These are phyloP conservation scores for Darevskia nairensis DNA, from an alignment of 2,797 vertebrate genomes.

Conservation along the genomic window DNA sequence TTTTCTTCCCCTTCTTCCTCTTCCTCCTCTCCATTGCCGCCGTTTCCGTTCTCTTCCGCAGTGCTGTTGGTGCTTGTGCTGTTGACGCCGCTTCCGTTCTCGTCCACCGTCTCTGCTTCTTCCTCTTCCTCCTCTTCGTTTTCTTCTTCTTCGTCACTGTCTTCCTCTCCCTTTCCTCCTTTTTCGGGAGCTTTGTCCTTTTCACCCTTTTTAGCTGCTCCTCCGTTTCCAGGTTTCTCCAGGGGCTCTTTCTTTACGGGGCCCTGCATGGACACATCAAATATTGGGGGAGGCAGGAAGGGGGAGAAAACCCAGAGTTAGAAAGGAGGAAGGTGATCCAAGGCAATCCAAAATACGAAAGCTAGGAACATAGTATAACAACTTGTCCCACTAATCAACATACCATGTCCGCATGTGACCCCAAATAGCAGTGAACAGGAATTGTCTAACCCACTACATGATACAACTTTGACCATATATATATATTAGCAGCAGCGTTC, in stretches of 20 bases:
- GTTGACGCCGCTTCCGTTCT: constrained; percentile 62
- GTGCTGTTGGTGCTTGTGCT: constrained; percentile 78
- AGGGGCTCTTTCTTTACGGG: constrained; percentile 38
- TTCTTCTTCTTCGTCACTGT: constrained; percentile 76
- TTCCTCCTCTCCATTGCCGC: constrained; percentile 49
- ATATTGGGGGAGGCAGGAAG: not conserved
- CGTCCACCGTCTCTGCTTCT: constrained; percentile 72
- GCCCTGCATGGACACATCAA: constrained; percentile 34
- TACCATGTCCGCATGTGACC: not conserved
- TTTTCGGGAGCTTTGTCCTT: constrained; percentile 23
- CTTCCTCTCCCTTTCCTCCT: constrained; percentile 37
- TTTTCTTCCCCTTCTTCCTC: constrained; percentile 53
- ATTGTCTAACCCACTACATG: not conserved
- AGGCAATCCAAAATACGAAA: not conserved
- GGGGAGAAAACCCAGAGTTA: not conserved
- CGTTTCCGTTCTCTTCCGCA: constrained; percentile 16
- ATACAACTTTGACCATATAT: not conserved
- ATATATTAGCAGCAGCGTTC: no score
- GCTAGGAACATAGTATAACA: not conserved
- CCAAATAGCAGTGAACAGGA: not conserved
- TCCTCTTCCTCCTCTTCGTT: constrained; percentile 71
- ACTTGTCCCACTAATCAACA: not conserved
- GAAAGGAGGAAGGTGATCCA: no score
- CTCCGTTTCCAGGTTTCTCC: constrained; percentile 15
- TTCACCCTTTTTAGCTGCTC: not conserved